A percentile compares a stretch with the other conserved stretches of the same genome.
Conservation (phyloP, 2,113 vertebrate genomes). For the Ardeotis arabs region DNA sequence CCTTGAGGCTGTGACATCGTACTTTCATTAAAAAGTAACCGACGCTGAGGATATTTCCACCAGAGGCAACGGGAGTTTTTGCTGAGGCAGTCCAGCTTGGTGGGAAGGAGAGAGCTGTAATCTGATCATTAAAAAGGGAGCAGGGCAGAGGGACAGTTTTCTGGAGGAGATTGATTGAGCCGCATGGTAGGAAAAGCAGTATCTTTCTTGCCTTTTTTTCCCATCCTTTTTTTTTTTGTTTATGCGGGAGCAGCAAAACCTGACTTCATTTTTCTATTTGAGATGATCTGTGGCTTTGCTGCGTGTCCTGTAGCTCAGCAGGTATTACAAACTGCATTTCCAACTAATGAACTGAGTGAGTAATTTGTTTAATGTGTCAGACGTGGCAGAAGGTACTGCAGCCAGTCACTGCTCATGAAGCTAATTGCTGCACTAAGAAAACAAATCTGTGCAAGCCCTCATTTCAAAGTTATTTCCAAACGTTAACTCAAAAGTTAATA, state of each 20-base stretch:
- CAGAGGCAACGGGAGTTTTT: not conserved
- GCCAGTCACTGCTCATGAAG: conserved; percentile 22
- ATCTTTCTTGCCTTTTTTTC: not conserved
- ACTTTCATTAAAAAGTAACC: not conserved
- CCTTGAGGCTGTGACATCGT: not conserved
- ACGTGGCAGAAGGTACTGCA: conserved; percentile 52
- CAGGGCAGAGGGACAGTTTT: not conserved
- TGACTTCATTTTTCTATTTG: not conserved
- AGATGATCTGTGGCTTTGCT: conserved; percentile 12
- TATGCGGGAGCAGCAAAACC: not conserved
- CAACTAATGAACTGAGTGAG: conserved; percentile 46
- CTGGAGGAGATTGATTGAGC: not conserved
- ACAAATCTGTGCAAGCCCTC: conserved; percentile 55
- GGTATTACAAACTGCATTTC: conserved; percentile 52
- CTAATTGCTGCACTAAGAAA: conserved; percentile 60
- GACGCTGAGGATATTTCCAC: not conserved
- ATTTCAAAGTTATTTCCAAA: conserved; percentile 62
- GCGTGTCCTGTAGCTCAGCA: not conserved
- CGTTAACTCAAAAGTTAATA: conserved; percentile 48
- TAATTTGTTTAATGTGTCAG: conserved; percentile 64
- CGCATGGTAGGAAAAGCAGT: not conserved
- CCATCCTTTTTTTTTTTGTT: not conserved
- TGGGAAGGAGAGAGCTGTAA: not conserved
- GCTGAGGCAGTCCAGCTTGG: not conserved
- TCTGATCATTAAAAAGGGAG: not conserved